Evolutionary conservation across 2,113 vertebrate genomes (phyloP), one percentile per base, ranked within the genome.

Genomic region (Calidris pygmaea): DNA sequence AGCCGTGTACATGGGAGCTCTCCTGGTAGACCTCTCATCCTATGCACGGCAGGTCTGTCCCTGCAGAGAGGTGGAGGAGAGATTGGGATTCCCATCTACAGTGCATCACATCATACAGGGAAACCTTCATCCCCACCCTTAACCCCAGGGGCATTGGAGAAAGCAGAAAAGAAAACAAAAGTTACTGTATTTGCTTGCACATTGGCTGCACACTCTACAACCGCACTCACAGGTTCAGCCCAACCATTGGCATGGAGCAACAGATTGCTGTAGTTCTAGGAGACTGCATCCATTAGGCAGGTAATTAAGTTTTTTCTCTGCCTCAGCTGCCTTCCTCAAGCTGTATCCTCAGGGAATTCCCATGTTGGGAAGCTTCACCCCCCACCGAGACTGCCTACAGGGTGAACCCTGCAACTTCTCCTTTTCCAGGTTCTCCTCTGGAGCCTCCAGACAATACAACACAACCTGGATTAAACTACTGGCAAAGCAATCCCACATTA

Each of bases 301-400:
- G 72, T 93, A 96, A 95, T 95, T 85, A 95, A 70, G 59, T 74
- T 79, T 91, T 55, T 80, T 59, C 84, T 59, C 29, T 87, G 67
- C 59, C 74, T 41, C 75, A 81, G 60, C 9, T 60, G 72, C 90
- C 68, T 92, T 84, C 76, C 76, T 89, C 65, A 94, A 94, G 30
- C 77, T 91, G 26, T 92, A 17, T 85, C 90, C 90, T 78, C 60
- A n/a, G 90, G 92, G 86, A 26, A 93, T 95, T 95, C 89, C 90
- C 96, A 93, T 9, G 1, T 9, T 84, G 73, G 39, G 68, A 92
- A 90, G 85, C 60, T 87, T 93, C 80, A 72, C 84, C 92, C 43
- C 84, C 48, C 84, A 93, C 86, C 6, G 6, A 70, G 92, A 66
- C 50, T 70, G 50, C 87, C 90, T 71, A 30, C 39, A 53, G 79